phyloP scores from a whole-genome alignment of 1,140 invertebrate genomes.

The Sycophaga agraensis region DNA sequence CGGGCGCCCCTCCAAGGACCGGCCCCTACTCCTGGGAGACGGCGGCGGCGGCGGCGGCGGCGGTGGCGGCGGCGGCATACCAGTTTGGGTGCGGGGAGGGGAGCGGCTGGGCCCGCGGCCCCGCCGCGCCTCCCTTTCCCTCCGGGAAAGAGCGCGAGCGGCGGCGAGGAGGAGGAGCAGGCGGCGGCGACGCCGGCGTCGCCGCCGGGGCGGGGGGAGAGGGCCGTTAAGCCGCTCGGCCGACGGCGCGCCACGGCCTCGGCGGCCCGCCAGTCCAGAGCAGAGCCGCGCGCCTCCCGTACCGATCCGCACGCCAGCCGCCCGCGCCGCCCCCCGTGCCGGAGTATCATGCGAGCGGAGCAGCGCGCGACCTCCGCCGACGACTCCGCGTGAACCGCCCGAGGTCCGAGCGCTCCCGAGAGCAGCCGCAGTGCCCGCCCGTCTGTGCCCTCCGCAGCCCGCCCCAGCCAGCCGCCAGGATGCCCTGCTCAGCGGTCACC shows the following conservation, averaged over 20 bases:
- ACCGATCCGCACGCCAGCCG: background rate
- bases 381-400: constrained; percentile 1
- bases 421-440: background rate
- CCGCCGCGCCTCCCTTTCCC: no score
- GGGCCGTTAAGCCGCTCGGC: constrained; percentile 1
- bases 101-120: no score
- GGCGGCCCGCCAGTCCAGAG: constrained; percentile 38
- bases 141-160: background rate
- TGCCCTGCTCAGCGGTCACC: constrained; percentile 94
- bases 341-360: background rate
- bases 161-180: background rate
- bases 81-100: no score
- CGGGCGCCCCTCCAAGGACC: no score
- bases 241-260: constrained; percentile 30
- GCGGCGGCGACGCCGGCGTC: no score
- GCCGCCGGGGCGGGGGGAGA: background rate
- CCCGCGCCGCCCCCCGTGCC: background rate
- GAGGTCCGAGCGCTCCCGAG: background rate
- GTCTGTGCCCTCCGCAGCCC: no score
- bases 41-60: background rate
- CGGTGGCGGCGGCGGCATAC: background rate
- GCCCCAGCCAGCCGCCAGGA: no score
- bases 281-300: constrained; percentile 17
- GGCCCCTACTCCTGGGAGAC: no score
- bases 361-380: background rate